Evolutionary conservation across 2,113 vertebrate species (phyloP).

Genomic region (Tetrao urogallus): DNA sequence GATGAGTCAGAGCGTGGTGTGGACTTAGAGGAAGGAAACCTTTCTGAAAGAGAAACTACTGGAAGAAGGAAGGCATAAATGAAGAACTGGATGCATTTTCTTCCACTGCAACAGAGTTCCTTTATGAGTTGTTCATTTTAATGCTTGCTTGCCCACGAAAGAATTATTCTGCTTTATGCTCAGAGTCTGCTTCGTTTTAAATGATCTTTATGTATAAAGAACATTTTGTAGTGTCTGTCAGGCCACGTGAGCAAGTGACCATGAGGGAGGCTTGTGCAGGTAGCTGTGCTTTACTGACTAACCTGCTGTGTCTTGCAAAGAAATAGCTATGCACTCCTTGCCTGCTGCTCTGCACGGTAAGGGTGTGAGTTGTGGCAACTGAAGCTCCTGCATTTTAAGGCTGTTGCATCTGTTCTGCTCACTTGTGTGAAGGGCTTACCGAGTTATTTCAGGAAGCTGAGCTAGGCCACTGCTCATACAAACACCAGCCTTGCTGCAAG

Average conservation of each 20-base stretch:
- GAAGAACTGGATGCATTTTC: neutral
- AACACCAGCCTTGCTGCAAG: neutral
- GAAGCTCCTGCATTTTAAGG: neutral
- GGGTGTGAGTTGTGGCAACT: neutral
- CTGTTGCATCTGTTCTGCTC: neutral
- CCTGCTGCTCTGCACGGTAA: neutral
- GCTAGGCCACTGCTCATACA: neutral
- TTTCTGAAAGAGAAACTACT: neutral
- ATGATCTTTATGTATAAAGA: neutral
- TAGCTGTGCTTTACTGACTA: fast-evolving
- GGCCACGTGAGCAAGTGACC: neutral
- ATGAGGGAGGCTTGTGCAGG: neutral
- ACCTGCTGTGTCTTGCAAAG: too few species aligned
- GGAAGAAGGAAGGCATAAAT: neutral
- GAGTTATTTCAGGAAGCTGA: neutral
- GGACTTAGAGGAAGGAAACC: neutral
- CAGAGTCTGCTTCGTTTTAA: neutral
- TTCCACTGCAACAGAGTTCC: neutral
- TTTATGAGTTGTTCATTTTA: neutral
- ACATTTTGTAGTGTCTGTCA: neutral
- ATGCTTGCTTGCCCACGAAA: neutral
- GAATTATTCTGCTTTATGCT: neutral
- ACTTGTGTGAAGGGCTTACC: neutral
- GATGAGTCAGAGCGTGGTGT: neutral
- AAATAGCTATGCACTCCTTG: neutral